Evolutionary conservation across 1,140 invertebrate species (phyloP), one percentile per base, ranked within the genome.

Genomic region (Pteromalus puparum): DNA sequence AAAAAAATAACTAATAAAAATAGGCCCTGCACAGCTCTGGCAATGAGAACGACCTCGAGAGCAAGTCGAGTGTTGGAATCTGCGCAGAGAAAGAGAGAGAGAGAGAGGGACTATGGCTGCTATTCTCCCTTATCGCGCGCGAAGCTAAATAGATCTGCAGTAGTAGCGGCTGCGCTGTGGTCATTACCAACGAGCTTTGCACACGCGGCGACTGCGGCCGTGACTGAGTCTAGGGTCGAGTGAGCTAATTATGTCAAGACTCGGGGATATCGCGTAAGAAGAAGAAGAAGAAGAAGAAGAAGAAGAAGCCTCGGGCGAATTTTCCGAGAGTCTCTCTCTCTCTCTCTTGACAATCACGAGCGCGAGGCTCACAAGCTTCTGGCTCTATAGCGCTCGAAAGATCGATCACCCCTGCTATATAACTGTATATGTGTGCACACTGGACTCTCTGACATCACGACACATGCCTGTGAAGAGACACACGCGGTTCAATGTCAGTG

Each of bases 231-330:
- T 65, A 30, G 74, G 81, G 65, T 61, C 82, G 75, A 75, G 75
- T 48, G 48, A 30, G 61, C 82, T 83, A 83, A 83, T 83, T 83
- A 72, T 78, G 82, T 78, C 82, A 83, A 78, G 75, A 42, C 74
- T 48, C 61, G 15, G 34, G 38, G 61, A 83, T 67, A 83, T 75
- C 73, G 81, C 34, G 18, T n/a, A n/a, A n/a, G 72, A 38, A 38
- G 15, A 2, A 24, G 26, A 30, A 13, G 30, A 15, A 68, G 65
- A 34, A 30, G 30, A 30, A 68, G 65, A 34, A 30, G 30, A 30
- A 34, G 30, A 34, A 34, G 30, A 34, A 34, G 67, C 79, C 42
- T 72, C 73, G 21, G 28, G 79, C 79, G 68, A 28, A 73, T 75
- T 65, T 67, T 42, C 5, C 72, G 18, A 34, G 38, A 18, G 28